Evolutionary conservation across 2,113 vertebrate species (phyloP), one percentile per base, ranked within the genome.

Genomic region (Nicator chloris): DNA sequence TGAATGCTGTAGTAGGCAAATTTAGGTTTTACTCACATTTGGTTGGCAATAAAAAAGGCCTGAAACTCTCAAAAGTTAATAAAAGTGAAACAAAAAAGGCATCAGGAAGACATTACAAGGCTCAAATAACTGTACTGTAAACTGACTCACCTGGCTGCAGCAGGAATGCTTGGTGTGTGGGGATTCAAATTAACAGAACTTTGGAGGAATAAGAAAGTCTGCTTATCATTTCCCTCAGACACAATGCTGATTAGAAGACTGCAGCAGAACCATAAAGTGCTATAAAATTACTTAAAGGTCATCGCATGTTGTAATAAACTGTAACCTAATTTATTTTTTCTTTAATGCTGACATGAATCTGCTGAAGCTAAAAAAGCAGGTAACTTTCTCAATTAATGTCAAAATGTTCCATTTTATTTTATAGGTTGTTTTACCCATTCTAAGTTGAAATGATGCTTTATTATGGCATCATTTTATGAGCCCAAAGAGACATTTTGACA

Each of bases 401-500:
- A 98, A 96, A 97, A 95, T 92, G 70, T 96, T 97, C 96, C 90
- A 95, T 97, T 98, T 97, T 97, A 96, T 97, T 98, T 96, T 97
- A 98, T 98, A 97, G 97, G 94, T 98, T 98, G 97, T 97, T 98
- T 96, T 98, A 97, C 77, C 91, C 91, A 92, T 97, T 97, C 97
- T 96, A 95, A 97, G 96, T 97, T 97, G 98, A 98, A 98, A 97
- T 97, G 92, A 95, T 97, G 89, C 96, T 97, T 81, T 97, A 96
- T 96, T 50, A 63, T 92, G 88, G 97, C 93, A 97, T 95, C 93
- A 92, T 84, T 97, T 98, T 97, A 98, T 93, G 97, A 98, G 96
- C 96, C 97, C 95, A 71, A 92, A 88, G 98, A 97, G 97, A 96
- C 97, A 93, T 95, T 97, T 97, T 98, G 98, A 98, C 98, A 98